Conservation (phyloP, 2,888 invertebrate genomes). For the Drosophila rubida region DNA sequence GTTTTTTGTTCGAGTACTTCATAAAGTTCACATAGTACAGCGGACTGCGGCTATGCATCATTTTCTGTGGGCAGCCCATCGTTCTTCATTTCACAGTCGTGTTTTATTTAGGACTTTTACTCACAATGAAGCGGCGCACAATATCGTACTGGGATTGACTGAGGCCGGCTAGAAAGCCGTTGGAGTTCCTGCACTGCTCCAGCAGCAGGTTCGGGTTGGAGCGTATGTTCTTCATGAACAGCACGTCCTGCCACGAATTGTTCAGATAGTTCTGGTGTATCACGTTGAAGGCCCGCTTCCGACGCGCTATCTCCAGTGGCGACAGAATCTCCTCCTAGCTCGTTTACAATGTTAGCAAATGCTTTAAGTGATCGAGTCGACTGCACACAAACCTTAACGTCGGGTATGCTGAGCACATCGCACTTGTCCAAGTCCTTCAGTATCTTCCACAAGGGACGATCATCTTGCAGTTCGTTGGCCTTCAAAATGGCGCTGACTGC, state of each 20-base stretch:
- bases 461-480: conserved; percentile 57
- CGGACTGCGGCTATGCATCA: conserved; percentile 81
- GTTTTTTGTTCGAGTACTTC: conserved; percentile 68
- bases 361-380: no score
- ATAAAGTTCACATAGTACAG: conserved; percentile 72
- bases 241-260: conserved; percentile 77
- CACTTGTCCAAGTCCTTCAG: conserved; percentile 75
- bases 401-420: conserved; percentile 78
- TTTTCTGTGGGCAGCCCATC: conserved; percentile 78
- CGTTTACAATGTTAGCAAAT: no score
- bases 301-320: conserved; percentile 76
- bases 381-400: no score
- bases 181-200: conserved; percentile 68
- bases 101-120: no score
- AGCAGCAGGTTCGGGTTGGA: conserved; percentile 70
- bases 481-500: conserved; percentile 59
- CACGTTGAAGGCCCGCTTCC: conserved; percentile 71
- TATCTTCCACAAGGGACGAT: conserved; percentile 80
- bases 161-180: conserved; percentile 52
- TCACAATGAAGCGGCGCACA: conserved; percentile 75
- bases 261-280: conserved; percentile 81
- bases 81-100: no score
- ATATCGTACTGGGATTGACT: conserved; percentile 72
- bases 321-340: conserved; percentile 74
- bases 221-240: conserved; percentile 73